phyloP scores from a whole-genome alignment of 92 coral and sea anemone species.

The Epizoanthus rinbou region DNA sequence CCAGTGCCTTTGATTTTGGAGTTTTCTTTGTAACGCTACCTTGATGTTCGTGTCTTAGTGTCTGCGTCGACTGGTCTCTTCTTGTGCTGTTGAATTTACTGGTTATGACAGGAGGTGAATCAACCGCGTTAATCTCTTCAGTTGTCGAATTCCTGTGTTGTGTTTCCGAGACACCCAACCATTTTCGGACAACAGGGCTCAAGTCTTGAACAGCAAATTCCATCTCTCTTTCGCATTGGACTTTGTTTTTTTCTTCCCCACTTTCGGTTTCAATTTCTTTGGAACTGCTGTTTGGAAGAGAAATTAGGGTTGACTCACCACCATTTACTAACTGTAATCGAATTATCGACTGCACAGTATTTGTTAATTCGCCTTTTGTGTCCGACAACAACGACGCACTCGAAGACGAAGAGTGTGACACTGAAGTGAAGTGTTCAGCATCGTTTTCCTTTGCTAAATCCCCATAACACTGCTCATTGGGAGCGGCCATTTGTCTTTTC shows the following conservation, averaged over 20 bases:
- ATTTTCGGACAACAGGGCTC: conserved; percentile 20
- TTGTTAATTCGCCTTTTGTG: conserved; percentile 2
- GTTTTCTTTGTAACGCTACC: not conserved
- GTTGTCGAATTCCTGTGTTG: conserved; percentile 3
- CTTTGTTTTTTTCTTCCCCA: not conserved
- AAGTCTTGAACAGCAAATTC: not conserved
- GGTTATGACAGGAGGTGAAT: not conserved
- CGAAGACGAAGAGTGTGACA: conserved; percentile 2
- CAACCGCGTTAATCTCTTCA: not conserved
- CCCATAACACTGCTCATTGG: not conserved
- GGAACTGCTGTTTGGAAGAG: not conserved
- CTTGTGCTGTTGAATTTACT: not conserved
- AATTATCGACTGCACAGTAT: conserved; percentile 20
- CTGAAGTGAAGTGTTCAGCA: not conserved
- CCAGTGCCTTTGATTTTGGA: not conserved
- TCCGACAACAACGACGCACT: not conserved
- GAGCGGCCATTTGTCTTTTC: not conserved
- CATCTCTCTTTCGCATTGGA: not conserved
- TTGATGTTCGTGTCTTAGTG: not conserved
- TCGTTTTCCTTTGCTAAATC: not conserved
- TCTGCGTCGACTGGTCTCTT: conserved; percentile 14
- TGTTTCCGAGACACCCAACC: not conserved
- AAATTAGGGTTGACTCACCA: conserved; percentile 1
- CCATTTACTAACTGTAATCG: conserved; percentile 32
- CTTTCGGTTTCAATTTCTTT: not conserved